Evolutionary conservation across 2,797 vertebrate genomes (phyloP).

Genomic region (Chloroceryle inda): DNA sequence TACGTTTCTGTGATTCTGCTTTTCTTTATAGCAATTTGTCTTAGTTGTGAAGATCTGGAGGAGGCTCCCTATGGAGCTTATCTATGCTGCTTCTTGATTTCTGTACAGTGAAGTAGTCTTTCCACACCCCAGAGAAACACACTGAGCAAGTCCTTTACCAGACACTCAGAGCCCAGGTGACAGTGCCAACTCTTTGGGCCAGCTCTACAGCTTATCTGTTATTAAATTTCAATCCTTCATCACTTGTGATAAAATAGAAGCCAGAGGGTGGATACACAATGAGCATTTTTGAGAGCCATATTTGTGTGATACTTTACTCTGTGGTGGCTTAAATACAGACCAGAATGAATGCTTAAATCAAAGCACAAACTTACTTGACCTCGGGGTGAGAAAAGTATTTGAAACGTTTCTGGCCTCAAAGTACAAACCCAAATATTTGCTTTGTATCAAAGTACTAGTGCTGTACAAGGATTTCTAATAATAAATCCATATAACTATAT

Average conservation of each 20-base stretch:
- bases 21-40: background rate
- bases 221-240: constrained; percentile 43
- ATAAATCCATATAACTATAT: background rate
- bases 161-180: background rate
- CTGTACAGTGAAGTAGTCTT: background rate
- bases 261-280: constrained; percentile 9
- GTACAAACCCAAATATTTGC: constrained; percentile 37
- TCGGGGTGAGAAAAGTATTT: constrained; percentile 30
- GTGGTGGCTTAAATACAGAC: constrained; percentile 9
- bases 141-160: background rate
- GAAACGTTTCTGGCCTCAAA: background rate
- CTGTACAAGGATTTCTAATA: background rate
- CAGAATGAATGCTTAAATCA: constrained; percentile 43
- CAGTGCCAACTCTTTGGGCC: background rate
- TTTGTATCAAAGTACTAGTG: background rate
- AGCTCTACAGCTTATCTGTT: constrained; percentile 11
- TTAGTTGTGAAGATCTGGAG: background rate
- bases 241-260: constrained; percentile 35
- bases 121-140: background rate
- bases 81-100: background rate
- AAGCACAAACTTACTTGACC: constrained; percentile 2
- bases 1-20: background rate
- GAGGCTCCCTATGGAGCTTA: background rate
- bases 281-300: background rate
- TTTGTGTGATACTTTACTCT: background rate